A percentile compares a stretch with the other conserved stretches of the same genome.
Conservation (phyloP, 2,113 vertebrate genomes). For the Oncorhynchus gorbuscha region DNA sequence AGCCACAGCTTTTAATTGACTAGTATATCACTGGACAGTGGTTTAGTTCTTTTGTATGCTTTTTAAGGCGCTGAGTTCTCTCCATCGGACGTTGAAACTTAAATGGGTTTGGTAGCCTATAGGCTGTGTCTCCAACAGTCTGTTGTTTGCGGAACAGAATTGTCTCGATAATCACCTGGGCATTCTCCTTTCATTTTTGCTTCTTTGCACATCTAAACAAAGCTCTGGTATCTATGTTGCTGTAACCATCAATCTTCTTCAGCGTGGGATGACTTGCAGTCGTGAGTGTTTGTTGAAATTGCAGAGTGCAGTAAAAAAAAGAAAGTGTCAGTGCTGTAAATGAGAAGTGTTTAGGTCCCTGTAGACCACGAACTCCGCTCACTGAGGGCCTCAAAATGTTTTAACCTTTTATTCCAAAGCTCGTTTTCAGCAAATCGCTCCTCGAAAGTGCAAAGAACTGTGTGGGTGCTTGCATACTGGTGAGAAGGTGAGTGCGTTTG, state of each 20-base stretch:
- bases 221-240: slow-evolving; percentile 16
- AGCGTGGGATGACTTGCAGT: slow-evolving; percentile 30
- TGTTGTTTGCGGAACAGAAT: not conserved
- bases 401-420: slow-evolving; percentile 51
- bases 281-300: slow-evolving; percentile 45
- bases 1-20: not conserved
- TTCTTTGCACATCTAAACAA: slow-evolving; percentile 23
- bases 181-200: slow-evolving; percentile 26
- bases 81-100: not conserved
- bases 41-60: not conserved
- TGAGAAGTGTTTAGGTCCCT: slow-evolving; percentile 40
- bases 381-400: slow-evolving; percentile 25
- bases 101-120: not conserved
- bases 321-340: slow-evolving; percentile 26
- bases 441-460: slow-evolving; percentile 17
- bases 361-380: slow-evolving; percentile 50
- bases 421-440: slow-evolving; percentile 30
- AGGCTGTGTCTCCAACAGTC: too few relatives aligned
- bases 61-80: not conserved
- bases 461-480: not conserved
- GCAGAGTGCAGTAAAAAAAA: slow-evolving; percentile 46
- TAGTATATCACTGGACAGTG: not conserved
- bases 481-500: not conserved
- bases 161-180: not conserved
- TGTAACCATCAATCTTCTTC: slow-evolving; percentile 54